A percentile compares a stretch with the other conserved stretches of the same genome.
Evolutionary conservation across 2,113 vertebrate species (phyloP).

Genomic region (Euleptes europaea): DNA sequence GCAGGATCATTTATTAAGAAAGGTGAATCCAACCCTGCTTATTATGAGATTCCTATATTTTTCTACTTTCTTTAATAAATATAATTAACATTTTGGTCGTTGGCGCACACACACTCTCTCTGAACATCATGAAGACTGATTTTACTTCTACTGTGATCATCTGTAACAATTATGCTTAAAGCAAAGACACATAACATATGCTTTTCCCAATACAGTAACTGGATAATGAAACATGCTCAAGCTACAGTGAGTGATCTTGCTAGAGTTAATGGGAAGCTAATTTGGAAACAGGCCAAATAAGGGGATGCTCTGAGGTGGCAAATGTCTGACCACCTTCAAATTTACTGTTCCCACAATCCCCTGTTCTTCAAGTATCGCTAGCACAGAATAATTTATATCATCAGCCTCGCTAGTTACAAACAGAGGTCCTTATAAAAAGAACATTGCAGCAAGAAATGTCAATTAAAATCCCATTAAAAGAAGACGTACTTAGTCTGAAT

Average conservation of each 20-base stretch:
- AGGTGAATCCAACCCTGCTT: slow-evolving; percentile 44
- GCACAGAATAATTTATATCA: slow-evolving; percentile 49
- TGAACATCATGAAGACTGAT: background rate
- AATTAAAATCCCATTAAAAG: slow-evolving; percentile 46
- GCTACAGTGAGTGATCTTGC: background rate
- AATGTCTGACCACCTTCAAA: slow-evolving; percentile 9
- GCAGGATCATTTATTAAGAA: slow-evolving; percentile 58
- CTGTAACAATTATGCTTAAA: slow-evolving; percentile 24
- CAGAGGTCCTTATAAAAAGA: slow-evolving; percentile 45
- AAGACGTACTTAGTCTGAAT: background rate
- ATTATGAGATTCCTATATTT: slow-evolving; percentile 36
- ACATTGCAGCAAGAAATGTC: slow-evolving; percentile 39
- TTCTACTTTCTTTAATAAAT: slow-evolving; percentile 44
- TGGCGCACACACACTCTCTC: slow-evolving; percentile 16
- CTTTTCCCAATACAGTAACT: slow-evolving; percentile 7
- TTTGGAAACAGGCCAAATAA: background rate
- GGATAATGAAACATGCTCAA: slow-evolving; percentile 5
- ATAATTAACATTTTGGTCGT: slow-evolving; percentile 54
- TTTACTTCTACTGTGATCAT: slow-evolving; percentile 31
- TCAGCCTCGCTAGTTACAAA: slow-evolving; percentile 31
- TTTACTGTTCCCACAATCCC: slow-evolving; percentile 29
- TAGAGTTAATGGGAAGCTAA: slow-evolving; percentile 13
- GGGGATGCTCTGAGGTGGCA: slow-evolving; percentile 23
- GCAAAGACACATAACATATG: background rate
- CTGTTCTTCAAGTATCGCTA: slow-evolving; percentile 42